Evolutionary conservation across 1,140 invertebrate genomes (phyloP), one percentile per base, ranked within the genome.

Genomic region (Caerostris darwini): DNA sequence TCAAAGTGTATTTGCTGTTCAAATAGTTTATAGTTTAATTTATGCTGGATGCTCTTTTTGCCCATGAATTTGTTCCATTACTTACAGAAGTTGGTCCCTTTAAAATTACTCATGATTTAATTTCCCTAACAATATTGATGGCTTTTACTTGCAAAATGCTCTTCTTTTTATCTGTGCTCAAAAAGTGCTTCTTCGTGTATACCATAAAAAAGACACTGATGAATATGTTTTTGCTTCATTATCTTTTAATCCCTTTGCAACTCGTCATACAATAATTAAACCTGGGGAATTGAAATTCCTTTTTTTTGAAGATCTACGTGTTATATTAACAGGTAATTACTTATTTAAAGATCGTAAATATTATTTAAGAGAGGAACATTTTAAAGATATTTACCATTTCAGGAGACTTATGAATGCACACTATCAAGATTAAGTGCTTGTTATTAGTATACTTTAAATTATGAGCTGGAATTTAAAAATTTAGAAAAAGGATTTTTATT

Each of bases 211-310:
- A 12, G 71, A 77, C 7, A 77, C 71, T 77, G 10, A 77, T 77
- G 71, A 77, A 53, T 77, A 77, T 77, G 71, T 77, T 77, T 77
- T 77, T 77, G 50, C 53, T 50, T 53, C 34, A 53, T 77, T 77
- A 53, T 34, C 34, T 77, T 12, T 77, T 12, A 77, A 77, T 77
- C 71, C 71, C 7, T 50, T 77, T 77, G 53, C 50, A 50, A 50
- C 71, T 77, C 71, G 71, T 50, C 3, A 53, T 5, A 4, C 53
- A 53, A 53, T 53, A 8, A 50, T 19, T 12, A 77, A 77, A 53
- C 71, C 71, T 77, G 71, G 71, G 12, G 34, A 50, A 53, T 10
- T 77, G 34, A 77, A 77, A 77, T 5, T 7, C 12, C 34, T 77
- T 2, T 12, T 50, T 53, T 50, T 53, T 50, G 8, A 50, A 50